phyloP scores from a whole-genome alignment of 2,888 invertebrate genomes.

The Anoplius nigerrimus region DNA sequence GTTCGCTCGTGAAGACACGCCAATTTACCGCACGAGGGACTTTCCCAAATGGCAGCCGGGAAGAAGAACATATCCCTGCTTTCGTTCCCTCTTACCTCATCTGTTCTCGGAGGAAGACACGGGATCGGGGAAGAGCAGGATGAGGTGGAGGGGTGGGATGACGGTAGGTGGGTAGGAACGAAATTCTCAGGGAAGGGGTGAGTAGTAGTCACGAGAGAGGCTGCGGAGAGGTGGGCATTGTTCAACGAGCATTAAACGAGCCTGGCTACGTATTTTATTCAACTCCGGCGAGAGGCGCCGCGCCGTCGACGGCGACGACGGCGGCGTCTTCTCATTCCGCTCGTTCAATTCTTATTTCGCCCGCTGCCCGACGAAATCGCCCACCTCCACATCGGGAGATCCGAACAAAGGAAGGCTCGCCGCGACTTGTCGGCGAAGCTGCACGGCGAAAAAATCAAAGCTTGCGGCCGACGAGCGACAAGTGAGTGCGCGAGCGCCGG shows the following conservation, averaged over 20 bases:
- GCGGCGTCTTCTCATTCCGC: conserved; percentile 21
- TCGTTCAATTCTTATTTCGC: conserved; percentile 41
- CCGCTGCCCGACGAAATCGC: conserved; percentile 10
- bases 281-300: conserved; percentile 22
- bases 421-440: no score
- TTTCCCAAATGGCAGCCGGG: conserved; percentile 31
- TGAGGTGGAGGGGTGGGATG: conserved; percentile 15
- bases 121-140: conserved; percentile 17
- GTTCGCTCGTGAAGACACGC: conserved; percentile 32
- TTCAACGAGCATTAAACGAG: conserved; percentile 54
- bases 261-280: conserved; percentile 53
- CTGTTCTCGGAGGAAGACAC: conserved; percentile 1
- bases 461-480: conserved; percentile 6
- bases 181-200: conserved; percentile 26
- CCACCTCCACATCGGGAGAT: conserved; percentile 4
- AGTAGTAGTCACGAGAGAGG: conserved; percentile 16
- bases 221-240: conserved; percentile 38
- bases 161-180: no score
- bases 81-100: conserved; percentile 6
- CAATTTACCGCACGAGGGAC: conserved; percentile 47
- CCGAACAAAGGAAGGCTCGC: conserved; percentile 2
- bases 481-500: background rate
- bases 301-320: background rate
- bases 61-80: conserved; percentile 15
- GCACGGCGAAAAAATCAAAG: background rate